These are phyloP conservation scores for Parauchenoglanis punctatus DNA, from an alignment of 2,797 vertebrate genomes.

Conservation along the genomic window DNA sequence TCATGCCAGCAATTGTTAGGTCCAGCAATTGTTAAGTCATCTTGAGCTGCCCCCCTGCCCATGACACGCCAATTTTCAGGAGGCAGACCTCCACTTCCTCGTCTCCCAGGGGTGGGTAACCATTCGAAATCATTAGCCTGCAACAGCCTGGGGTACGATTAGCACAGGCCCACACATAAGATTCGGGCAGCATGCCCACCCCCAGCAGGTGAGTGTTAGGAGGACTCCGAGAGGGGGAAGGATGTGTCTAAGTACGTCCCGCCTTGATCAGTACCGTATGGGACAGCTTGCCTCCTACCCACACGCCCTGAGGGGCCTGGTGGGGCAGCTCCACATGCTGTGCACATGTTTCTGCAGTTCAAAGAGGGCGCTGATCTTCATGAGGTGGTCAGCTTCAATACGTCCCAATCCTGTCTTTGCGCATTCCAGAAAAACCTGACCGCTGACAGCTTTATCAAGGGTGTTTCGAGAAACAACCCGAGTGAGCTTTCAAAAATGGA, in stretches of 20 bases:
- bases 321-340: slow-evolving; percentile 70
- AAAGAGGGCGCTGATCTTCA: slow-evolving; percentile 70
- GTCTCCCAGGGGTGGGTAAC: slow-evolving; percentile 67
- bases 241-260: slow-evolving; percentile 67
- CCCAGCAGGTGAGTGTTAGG: slow-evolving; percentile 59
- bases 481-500: neutral
- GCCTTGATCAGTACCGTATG: slow-evolving; percentile 61
- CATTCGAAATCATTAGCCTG: slow-evolving; percentile 77
- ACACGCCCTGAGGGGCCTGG: slow-evolving; percentile 47
- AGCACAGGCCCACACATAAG: slow-evolving; percentile 27
- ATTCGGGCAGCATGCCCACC: slow-evolving; percentile 41
- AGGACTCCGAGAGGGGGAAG: slow-evolving; percentile 47
- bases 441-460: slow-evolving; percentile 42
- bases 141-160: slow-evolving; percentile 41
- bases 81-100: slow-evolving; percentile 72
- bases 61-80: slow-evolving; percentile 62
- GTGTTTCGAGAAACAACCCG: neutral
- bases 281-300: slow-evolving; percentile 57
- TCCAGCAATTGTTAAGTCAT: slow-evolving; percentile 65
- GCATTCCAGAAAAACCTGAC: slow-evolving; percentile 21
- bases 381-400: slow-evolving; percentile 60
- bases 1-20: slow-evolving; percentile 64
- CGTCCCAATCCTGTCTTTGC: slow-evolving; percentile 24
- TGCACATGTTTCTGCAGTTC: slow-evolving; percentile 74
- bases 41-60: slow-evolving; percentile 67